Evolutionary conservation across 2,797 vertebrate species (phyloP).

Genomic region (Thalassophryne amazonica): DNA sequence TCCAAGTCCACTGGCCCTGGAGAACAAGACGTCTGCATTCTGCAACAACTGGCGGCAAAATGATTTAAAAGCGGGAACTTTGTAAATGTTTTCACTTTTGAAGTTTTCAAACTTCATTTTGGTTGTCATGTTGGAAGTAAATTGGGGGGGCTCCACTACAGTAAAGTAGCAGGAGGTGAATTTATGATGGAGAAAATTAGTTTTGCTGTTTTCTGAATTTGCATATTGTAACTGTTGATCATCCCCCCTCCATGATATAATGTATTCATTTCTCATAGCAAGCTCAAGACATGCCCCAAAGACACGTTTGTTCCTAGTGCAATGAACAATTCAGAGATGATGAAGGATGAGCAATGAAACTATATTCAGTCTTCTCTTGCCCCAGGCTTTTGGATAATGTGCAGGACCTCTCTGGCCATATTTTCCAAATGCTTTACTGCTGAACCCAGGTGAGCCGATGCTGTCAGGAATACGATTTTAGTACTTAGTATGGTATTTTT

Average conservation of each 20-base stretch:
- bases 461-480: not conserved
- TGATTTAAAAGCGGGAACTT: conserved; percentile 9
- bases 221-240: conserved; percentile 40
- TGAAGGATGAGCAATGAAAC: conserved; percentile 51
- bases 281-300: conserved; percentile 35
- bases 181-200: conserved; percentile 24
- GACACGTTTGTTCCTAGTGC: conserved; percentile 55
- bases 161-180: conserved; percentile 2
- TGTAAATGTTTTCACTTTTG: not conserved
- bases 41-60: conserved; percentile 7
- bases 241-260: conserved; percentile 40
- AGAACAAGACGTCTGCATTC: not conserved
- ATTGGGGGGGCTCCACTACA: not conserved
- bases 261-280: conserved; percentile 53
- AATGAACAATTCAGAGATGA: conserved; percentile 47
- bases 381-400: conserved; percentile 32
- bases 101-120: not conserved
- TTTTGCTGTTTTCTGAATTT: conserved; percentile 46
- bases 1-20: not conserved
- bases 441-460: not conserved
- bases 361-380: conserved; percentile 39
- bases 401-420: conserved; percentile 35
- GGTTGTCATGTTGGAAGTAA: not conserved
- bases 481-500: not conserved
- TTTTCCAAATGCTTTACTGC: conserved; percentile 9